Evolutionary conservation across 2,888 invertebrate genomes (phyloP), one percentile per base, ranked within the genome.

Genomic region (Dolichopus griseipennis): DNA sequence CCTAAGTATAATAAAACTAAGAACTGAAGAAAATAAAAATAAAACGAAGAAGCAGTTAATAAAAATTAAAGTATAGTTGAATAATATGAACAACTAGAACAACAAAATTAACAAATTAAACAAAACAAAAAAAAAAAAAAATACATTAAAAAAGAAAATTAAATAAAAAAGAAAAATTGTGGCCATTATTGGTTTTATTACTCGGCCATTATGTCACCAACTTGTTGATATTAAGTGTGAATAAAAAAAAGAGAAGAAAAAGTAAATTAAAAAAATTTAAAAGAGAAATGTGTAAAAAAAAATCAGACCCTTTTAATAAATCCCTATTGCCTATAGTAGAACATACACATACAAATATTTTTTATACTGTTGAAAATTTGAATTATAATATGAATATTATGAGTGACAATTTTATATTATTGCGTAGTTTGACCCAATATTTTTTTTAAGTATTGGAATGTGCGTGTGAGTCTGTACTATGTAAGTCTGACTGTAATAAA

Each of bases 131-230:
- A 37, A 27, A 27, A 27, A 41, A 41, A 12, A 15, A 43, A 12
- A 9, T 15, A 12, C 12, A 12, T 52, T 2, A 22, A 62, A 21
- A 64, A 33, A 64, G n/a, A n/a, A 7, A 64, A 64, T 34, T n/a
- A 34, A 27, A 62, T 20, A 22, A 62, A 62, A 10, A 22, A 62
- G 3, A 62, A 62, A 22, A 52, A 52, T 3, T 52, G 52, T 52
- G 52, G 52, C 52, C 52, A 52, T 52, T 52, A 63, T 18, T 64
- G n/a, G 37, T 64, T 52, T 72, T 71, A 72, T 72, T 72, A 70
- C 72, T 72, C 72, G 71, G 72, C 72, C 71, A 72, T 71, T 71
- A 69, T 72, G 72, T 71, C 71, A 72, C n/a, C 62, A 22, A 52
- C 15, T 52, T 52, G 52, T 52, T 52, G 52, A 52, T 18, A 18